These are phyloP conservation scores for Microcebus lehilahytsara DNA, from an alignment of 2,113 vertebrate genomes.

Conservation along the genomic window DNA sequence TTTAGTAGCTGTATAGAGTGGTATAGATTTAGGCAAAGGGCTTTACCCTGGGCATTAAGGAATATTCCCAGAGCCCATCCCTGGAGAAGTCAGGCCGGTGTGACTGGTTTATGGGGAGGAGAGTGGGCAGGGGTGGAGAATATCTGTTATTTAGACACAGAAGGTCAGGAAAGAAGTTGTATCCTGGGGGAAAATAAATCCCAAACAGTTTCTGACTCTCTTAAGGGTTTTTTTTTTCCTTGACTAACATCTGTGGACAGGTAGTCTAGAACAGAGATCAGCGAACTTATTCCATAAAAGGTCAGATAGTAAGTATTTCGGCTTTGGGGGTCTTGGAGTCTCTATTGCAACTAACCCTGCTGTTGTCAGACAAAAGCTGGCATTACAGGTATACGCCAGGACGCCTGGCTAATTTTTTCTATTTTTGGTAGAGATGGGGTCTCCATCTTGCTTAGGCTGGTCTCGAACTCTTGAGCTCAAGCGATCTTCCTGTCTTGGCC, in stretches of 20 bases:
- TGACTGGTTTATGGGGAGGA: neutral
- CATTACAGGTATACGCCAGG: too few species aligned
- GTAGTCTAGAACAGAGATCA: neutral
- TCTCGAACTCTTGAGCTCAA: too few species aligned
- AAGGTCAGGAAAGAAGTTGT: neutral
- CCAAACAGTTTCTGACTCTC: neutral
- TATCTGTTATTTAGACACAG: neutral
- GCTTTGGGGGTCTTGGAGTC: neutral
- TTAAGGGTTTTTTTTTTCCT: neutral
- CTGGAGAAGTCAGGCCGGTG: neutral
- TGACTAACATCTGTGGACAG: neutral
- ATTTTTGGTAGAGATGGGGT: too few species aligned
- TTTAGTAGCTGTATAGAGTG: neutral
- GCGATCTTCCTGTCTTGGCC: too few species aligned
- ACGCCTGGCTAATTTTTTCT: too few species aligned
- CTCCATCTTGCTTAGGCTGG: too few species aligned
- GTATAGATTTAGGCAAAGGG: neutral
- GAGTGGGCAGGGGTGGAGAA: neutral
- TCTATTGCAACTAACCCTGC: neutral
- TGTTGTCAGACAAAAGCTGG: neutral
- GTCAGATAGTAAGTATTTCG: neutral
- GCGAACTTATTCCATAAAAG: neutral
- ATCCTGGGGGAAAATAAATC: neutral
- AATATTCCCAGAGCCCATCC: neutral
- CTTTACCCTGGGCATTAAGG: neutral